Base-by-base conservation (phyloP, 2,797 vertebrate species). In the Thamnophis elegans region DNA sequence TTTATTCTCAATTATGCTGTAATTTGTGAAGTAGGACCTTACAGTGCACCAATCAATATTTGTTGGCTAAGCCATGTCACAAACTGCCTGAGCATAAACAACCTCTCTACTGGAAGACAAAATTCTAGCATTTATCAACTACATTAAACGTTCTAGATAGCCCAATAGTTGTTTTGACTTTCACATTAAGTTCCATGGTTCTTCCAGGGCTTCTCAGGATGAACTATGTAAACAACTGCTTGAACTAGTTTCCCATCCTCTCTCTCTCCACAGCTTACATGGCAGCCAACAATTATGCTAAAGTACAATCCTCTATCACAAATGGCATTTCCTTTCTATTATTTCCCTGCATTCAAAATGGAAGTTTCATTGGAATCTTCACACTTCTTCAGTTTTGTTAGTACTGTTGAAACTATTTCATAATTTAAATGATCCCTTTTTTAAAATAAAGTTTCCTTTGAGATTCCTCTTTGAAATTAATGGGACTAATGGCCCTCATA, bases 401-500 rank as follows among this genome's bases (percentile, higher is more conserved):
- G 20, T 85, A 42, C 94, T 96, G 88, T 95, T 91, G 94, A 91
- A 94, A 96, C 93, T 0, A 0, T 95, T 95, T 90, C 78, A 95
- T 95, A 95, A 94, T 94, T 96, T 94, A 2, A 56, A 93, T 93
- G 59, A 85, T 28, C n/a, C 28, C 20, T 18, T 62, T 93, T 42
- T 20, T n/a, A 3, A 16, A 58, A 65, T 92, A 94, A 42, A 93
- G 28, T 93, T 26, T 10, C 56, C 88, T 95, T 95, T 95, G 94
- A 96, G 90, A 94, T 92, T 92, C 36, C 14, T 91, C 91, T 95
- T 90, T 96, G 91, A 97, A 97, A 96, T 94, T 95, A 95, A 95
- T 92, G 92, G 58, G 87, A 94, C 95, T 92, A 93, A 95, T 95
- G 93, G 65, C 89, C 96, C n/a, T 86, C 58, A 91, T 89, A 92